phyloP scores from a whole-genome alignment of 2,113 vertebrate genomes.

The Spilogale gracilis region DNA sequence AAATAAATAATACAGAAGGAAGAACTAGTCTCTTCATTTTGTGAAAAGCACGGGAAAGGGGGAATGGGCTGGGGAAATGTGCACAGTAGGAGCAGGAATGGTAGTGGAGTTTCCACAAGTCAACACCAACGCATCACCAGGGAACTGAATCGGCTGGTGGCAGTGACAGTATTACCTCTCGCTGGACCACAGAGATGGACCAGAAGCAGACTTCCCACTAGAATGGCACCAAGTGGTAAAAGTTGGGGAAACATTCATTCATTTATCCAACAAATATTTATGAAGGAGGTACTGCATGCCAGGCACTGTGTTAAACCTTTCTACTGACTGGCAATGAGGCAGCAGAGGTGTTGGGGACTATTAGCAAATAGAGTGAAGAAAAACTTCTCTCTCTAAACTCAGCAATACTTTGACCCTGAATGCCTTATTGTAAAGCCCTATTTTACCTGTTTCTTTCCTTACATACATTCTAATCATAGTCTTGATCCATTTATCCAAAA shows the following conservation, averaged over 20 bases:
- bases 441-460: background rate
- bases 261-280: conserved; percentile 13
- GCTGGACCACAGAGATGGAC: background rate
- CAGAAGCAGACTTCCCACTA: background rate
- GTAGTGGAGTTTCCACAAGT: background rate
- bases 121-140: background rate
- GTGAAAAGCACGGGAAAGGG: background rate
- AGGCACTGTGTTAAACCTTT: background rate
- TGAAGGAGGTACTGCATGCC: background rate
- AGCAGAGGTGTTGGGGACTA: background rate
- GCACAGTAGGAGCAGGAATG: background rate
- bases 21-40: background rate
- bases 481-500: background rate
- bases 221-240: background rate
- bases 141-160: background rate
- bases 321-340: background rate
- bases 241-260: background rate
- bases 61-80: background rate
- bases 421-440: background rate
- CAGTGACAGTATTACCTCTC: background rate
- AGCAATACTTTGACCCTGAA: background rate
- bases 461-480: background rate
- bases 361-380: background rate
- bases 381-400: background rate
- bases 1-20: conserved; percentile 2